These are phyloP conservation scores for Drosophila sordidula DNA, from an alignment of 2,888 invertebrate species.

Conservation along the genomic window DNA sequence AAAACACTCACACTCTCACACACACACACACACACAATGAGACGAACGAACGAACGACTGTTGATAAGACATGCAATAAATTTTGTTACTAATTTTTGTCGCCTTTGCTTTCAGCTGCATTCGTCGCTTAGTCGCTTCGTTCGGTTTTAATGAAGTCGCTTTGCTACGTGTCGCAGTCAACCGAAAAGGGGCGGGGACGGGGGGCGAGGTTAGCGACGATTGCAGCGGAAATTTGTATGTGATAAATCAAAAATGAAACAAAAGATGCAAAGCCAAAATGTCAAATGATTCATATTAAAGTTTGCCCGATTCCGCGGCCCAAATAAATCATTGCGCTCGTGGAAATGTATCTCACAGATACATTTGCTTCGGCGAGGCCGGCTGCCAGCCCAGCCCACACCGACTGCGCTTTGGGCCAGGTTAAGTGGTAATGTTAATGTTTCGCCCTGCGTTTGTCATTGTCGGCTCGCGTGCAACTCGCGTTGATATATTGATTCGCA, in stretches of 20 bases:
- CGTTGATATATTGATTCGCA: conserved; percentile 73
- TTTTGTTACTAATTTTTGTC: conserved; percentile 76
- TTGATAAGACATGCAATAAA: conserved; percentile 74
- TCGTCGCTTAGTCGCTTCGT: conserved; percentile 19
- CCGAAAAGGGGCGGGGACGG: not conserved
- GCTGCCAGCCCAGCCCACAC: too few species aligned
- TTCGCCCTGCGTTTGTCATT: conserved; percentile 62
- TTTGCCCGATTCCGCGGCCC: conserved; percentile 28
- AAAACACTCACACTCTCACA: conserved; percentile 15
- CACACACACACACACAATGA: conserved; percentile 10
- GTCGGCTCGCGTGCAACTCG: conserved; percentile 68
- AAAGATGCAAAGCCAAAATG: conserved; percentile 58
- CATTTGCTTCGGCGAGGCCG: not conserved
- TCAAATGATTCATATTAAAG: conserved; percentile 79
- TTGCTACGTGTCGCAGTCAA: conserved; percentile 8
- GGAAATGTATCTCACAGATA: conserved; percentile 54
- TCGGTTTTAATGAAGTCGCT: conserved; percentile 34
- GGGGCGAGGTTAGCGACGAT: conserved; percentile 1
- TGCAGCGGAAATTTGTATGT: conserved; percentile 41
- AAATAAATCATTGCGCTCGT: conserved; percentile 65
- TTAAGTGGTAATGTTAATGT: conserved; percentile 62
- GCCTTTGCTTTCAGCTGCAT: conserved; percentile 54
- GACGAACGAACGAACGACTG: conserved; percentile 8
- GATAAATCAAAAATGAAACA: conserved; percentile 72
- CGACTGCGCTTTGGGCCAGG: conserved; percentile 30